A percentile compares a stretch with the other conserved stretches of the same genome.
phyloP scores from a whole-genome alignment of 1,140 invertebrate genomes.

The Lucilia cuprina region DNA sequence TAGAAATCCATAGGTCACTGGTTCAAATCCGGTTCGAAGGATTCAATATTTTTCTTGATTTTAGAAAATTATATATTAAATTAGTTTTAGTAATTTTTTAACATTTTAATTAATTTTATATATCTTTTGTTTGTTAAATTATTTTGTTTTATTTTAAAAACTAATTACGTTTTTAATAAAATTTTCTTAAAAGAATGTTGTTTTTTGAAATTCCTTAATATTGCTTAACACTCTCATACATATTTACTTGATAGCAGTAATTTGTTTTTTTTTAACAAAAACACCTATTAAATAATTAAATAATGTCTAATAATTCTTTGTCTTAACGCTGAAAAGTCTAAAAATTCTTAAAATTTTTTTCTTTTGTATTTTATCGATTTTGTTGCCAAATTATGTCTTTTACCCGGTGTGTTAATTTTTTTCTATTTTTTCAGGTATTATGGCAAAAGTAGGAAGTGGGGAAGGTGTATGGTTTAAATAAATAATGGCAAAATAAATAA shows the following conservation, averaged over 20 bases:
- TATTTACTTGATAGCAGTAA: no score
- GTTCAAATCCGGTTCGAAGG: conserved; percentile 77
- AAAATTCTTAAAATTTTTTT: not conserved
- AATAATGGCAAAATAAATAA: not conserved
- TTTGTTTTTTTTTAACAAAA: no score
- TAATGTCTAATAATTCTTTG: not conserved
- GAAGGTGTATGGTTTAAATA: not conserved
- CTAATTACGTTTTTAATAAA: not conserved
- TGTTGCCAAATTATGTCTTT: not conserved
- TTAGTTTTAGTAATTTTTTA: not conserved
- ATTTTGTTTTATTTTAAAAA: not conserved
- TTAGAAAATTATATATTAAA: not conserved
- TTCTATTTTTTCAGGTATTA: not conserved
- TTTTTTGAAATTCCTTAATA: not conserved
- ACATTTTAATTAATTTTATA: not conserved
- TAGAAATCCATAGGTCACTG: conserved; percentile 74
- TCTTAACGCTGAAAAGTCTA: not conserved
- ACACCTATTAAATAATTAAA: no score
- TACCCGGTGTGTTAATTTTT: not conserved
- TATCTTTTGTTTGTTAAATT: not conserved
- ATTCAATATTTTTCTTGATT: conserved; percentile 42
- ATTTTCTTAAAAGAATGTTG: not conserved
- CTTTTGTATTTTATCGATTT: no score
- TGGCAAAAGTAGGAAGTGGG: no score
- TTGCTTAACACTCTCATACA: not conserved